Base-by-base conservation (phyloP, 2,797 vertebrate genomes). In the Myotis planiceps region DNA sequence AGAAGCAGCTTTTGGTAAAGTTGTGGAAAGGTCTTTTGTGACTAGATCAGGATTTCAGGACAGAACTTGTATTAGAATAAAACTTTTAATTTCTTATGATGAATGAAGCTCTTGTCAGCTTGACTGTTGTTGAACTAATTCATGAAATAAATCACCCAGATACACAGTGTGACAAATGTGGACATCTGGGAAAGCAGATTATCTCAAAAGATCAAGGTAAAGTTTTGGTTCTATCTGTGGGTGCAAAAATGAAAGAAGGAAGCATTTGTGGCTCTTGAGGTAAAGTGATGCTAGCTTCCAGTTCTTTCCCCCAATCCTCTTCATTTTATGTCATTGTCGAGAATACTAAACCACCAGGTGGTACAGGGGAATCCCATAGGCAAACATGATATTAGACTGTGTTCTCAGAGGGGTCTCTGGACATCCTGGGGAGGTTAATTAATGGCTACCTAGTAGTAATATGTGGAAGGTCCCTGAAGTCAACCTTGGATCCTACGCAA, bases 251-350 rank as follows among this genome's bases (percentile, higher is more conserved):
- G 95, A 90, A 94, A 96, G 96, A 97, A 98, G 98, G 98, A 98
- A 98, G 45, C 91, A 88, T 94, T 95, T 98, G 98, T 98, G 98
- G 98, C 97, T 98, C 98, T 97, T 98, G 98, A 98, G 98, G 95
- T 94, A 94, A 96, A 95, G 9, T 88, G 95, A 97, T 97, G 95
- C 18, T 96, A 75, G 84, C 88, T 98, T 96, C 98, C 97, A 98
- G 94, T 92, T 97, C 88, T 98, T 97, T 94, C 90, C 97, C 92
- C 29, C 96, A 96, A 86, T 96, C 89, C 94, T 97, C 91, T 96
- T 51, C 85, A 55, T 96, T 94, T 94, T 88, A 93, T 97, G 98
- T 98, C 98, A 98, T 98, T 98, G 98, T 98, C 97, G 98, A 98
- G 98, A 99, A 98, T 69, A 84, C 74, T 89, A 90, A 98, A 98